These are phyloP conservation scores for Apamea anceps DNA, from an alignment of 2,888 invertebrate genomes.

Conservation along the genomic window DNA sequence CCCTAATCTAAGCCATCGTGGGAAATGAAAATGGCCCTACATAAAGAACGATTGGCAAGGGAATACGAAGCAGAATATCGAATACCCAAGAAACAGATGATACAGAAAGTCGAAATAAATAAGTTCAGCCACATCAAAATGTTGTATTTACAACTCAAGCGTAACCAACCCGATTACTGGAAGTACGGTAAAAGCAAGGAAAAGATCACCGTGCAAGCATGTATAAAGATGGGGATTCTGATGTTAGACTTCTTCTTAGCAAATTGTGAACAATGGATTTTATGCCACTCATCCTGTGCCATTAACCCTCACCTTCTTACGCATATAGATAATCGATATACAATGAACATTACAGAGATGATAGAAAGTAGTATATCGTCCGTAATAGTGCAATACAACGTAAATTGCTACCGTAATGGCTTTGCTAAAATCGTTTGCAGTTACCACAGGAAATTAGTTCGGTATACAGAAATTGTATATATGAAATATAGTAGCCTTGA, in stretches of 20 bases:
- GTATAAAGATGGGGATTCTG: no score
- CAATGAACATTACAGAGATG: conserved; percentile 56
- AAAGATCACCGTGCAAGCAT: background rate
- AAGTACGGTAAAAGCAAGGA: background rate
- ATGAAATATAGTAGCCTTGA: conserved; percentile 5
- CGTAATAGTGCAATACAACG: conserved; percentile 53
- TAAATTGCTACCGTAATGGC: conserved; percentile 56
- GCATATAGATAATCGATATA: conserved; percentile 53
- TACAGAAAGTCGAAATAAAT: conserved; percentile 20
- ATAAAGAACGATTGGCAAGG: conserved; percentile 44
- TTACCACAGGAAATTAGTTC: conserved; percentile 59
- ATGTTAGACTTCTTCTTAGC: background rate
- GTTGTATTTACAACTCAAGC: background rate
- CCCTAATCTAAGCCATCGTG: conserved; percentile 18
- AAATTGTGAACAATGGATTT: conserved; percentile 4
- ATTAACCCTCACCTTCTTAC: conserved; percentile 37
- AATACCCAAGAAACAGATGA: conserved; percentile 4
- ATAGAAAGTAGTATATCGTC: conserved; percentile 48
- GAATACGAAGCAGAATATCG: conserved; percentile 26
- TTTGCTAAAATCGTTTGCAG: conserved; percentile 55
- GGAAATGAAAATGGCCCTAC: conserved; percentile 33
- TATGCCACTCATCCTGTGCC: conserved; percentile 7
- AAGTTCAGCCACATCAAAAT: background rate
- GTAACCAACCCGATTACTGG: background rate
- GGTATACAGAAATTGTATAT: conserved; percentile 32